Conservation (phyloP, 2,888 invertebrate genomes). For the Cheilosia vulpina region DNA sequence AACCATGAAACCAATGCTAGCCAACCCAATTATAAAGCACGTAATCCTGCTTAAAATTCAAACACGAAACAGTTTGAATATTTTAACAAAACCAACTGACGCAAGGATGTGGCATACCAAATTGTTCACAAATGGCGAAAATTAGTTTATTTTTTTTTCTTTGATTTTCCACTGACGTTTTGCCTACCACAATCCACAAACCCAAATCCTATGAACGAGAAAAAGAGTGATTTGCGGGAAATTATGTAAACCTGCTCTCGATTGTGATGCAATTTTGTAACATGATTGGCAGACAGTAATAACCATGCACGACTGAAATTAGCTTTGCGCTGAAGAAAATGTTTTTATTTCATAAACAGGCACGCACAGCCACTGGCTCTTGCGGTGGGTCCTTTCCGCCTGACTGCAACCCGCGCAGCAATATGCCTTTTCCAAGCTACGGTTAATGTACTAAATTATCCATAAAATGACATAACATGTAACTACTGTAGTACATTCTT, state of each 20-base stretch:
- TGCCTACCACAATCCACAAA: no score
- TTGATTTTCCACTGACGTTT: no score
- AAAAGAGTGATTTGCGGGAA: background rate
- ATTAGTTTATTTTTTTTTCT: background rate
- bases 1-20: background rate
- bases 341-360: background rate
- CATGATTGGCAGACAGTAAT: constrained; percentile 4
- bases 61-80: background rate
- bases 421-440: background rate
- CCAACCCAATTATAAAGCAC: background rate
- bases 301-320: constrained; percentile 3
- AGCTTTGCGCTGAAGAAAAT: background rate
- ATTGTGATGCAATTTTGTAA: constrained; percentile 15
- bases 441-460: constrained; percentile 58
- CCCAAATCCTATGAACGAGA: no score
- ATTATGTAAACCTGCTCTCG: background rate
- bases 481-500: background rate
- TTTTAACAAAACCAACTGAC: background rate
- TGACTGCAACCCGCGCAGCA: constrained; percentile 29
- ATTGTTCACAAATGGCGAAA: background rate
- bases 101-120: background rate
- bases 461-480: constrained; percentile 66
- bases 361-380: constrained; percentile 1
- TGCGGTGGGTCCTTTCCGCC: constrained; percentile 30
- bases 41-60: background rate